Conservation (phyloP, 2,797 vertebrate species). For the Orestias chungarensis region DNA sequence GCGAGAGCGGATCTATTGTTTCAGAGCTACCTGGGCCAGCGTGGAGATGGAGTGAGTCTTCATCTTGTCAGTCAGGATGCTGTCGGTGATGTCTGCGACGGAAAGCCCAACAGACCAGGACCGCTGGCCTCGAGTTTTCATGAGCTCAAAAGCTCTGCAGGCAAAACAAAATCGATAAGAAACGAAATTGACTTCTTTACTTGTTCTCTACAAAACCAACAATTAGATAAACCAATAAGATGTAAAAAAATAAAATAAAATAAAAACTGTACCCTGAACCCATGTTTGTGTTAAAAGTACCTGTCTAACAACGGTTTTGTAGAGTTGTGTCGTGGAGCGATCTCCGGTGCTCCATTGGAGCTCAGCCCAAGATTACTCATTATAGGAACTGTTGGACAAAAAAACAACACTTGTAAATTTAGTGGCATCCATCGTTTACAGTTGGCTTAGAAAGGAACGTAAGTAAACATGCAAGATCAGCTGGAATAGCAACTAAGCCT, state of each 20-base stretch:
- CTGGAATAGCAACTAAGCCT: constrained; percentile 10
- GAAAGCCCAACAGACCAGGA: constrained; percentile 95
- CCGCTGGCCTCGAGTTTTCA: constrained; percentile 88
- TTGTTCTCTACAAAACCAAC: not conserved
- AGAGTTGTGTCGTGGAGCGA: constrained; percentile 65
- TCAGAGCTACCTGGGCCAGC: constrained; percentile 87
- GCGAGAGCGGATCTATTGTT: not conserved
- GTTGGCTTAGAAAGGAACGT: not conserved
- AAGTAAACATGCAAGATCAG: not conserved
- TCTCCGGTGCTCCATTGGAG: constrained; percentile 56
- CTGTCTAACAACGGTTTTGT: constrained; percentile 87
- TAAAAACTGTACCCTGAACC: not conserved
- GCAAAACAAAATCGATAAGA: constrained; percentile 1
- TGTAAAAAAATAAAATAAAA: no score
- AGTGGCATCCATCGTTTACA: not conserved
- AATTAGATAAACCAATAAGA: not conserved
- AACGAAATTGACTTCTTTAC: not conserved
- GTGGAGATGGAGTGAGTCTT: constrained; percentile 92
- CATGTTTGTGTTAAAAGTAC: constrained; percentile 66
- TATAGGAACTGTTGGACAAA: constrained; percentile 81
- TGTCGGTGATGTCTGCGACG: constrained; percentile 91
- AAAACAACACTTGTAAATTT: not conserved
- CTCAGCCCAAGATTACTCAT: constrained; percentile 75
- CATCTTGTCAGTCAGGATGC: constrained; percentile 85
- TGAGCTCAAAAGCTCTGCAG: constrained; percentile 87